These are phyloP conservation scores for Hemitrygon akajei DNA, from an alignment of 2,797 vertebrate species.

Conservation along the genomic window DNA sequence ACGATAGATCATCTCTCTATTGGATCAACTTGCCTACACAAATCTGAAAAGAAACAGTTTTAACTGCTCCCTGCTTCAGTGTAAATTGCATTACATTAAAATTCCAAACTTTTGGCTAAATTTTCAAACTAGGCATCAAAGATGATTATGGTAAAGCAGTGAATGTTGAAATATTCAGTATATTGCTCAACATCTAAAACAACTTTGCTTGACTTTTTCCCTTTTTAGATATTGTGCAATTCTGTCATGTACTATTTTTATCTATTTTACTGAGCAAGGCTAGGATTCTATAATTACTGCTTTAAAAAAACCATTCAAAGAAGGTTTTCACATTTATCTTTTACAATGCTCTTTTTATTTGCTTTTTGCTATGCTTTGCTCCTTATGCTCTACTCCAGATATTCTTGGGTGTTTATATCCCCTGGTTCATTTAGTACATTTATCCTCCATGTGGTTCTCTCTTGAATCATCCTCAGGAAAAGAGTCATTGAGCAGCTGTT, in stretches of 20 bases:
- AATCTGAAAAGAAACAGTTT: too few species aligned
- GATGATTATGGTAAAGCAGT: too few species aligned
- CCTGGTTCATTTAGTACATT: neutral
- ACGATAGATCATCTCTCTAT: too few species aligned
- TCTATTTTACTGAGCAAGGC: neutral
- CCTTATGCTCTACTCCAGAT: neutral
- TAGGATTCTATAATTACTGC: neutral
- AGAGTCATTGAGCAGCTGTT: neutral
- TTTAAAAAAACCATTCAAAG: neutral
- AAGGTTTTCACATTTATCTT: neutral
- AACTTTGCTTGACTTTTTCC: neutral
- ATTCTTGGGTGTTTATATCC: neutral
- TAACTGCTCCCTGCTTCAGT: neutral
- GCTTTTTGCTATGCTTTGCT: neutral
- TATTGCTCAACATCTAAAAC: neutral
- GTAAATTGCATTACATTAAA: neutral
- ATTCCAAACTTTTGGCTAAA: neutral
- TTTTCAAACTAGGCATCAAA: neutral
- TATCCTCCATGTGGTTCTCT: neutral
- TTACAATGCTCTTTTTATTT: neutral
- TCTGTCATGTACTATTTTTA: neutral
- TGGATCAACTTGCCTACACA: too few species aligned
- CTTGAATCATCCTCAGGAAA: neutral
- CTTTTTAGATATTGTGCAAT: neutral
- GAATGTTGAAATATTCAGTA: neutral